Conservation (phyloP, 2,797 vertebrate species). For the Pachyuromys duprasi region DNA sequence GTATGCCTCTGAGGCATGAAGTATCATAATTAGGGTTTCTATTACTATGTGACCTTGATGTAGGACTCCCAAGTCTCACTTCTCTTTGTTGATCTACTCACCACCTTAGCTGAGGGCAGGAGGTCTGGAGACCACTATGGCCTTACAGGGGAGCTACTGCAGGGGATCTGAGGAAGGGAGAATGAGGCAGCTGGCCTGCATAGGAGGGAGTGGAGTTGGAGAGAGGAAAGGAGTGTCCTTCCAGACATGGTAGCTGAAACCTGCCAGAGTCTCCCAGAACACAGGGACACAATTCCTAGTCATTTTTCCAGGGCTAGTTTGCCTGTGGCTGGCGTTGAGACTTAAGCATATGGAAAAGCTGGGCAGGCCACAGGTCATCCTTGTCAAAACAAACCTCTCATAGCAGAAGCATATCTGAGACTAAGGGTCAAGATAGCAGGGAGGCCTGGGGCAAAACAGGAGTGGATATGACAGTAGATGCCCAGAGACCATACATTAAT, state of each 20-base stretch:
- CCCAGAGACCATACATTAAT: background rate
- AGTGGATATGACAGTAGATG: background rate
- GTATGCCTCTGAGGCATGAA: background rate
- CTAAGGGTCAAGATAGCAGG: background rate
- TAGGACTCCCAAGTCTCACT: background rate
- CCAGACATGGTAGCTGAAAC: background rate
- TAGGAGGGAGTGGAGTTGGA: no score
- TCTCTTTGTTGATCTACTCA: background rate
- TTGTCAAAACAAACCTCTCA: background rate
- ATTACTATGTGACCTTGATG: background rate
- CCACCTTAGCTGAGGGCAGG: background rate
- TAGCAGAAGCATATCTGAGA: background rate
- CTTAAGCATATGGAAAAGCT: background rate
- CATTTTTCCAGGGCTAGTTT: background rate
- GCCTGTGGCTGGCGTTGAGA: background rate
- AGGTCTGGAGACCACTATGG: background rate
- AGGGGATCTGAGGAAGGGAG: background rate
- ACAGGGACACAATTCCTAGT: background rate
- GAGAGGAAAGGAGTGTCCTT: background rate
- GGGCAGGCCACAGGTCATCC: background rate
- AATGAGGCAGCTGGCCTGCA: background rate
- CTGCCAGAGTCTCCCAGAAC: background rate
- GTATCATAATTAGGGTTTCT: background rate
- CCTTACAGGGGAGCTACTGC: background rate
- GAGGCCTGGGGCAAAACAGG: rapidly evolving